Conservation (phyloP, 92 coral and sea anemone genomes). For the Scolanthus callimorphus region DNA sequence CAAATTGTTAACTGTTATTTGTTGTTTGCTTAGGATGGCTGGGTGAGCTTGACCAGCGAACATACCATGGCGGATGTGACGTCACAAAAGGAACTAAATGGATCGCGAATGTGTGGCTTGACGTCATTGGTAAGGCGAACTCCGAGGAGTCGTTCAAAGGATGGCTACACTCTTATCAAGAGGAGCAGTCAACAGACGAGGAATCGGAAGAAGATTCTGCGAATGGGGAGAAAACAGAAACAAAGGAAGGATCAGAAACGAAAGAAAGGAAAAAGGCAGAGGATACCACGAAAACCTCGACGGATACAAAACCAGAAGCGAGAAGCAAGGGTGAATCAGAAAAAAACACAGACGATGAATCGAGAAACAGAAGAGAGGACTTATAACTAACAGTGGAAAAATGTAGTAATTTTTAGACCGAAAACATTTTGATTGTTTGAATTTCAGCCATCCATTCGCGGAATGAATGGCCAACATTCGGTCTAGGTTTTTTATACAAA, state of each 20-base stretch:
- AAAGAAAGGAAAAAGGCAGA: constrained; percentile 26
- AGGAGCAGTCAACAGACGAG: constrained; percentile 1
- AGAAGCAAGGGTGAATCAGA: no score
- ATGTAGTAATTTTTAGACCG: no score
- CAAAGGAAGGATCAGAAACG: constrained; percentile 1
- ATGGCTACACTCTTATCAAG: constrained; percentile 49
- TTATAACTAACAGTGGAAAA: no score
- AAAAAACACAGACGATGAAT: no score
- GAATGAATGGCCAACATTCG: no score
- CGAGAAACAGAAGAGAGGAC: neutral
- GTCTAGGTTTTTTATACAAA: no score
- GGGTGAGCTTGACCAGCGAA: constrained; percentile 61
- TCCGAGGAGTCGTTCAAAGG: constrained; percentile 74
- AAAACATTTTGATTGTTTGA: no score
- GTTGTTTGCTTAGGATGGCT: constrained; percentile 58
- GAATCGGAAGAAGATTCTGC: neutral
- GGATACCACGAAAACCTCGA: neutral
- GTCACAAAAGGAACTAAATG: constrained; percentile 82
- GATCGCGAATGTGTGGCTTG: constrained; percentile 91
- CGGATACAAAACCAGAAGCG: no score
- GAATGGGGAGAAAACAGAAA: constrained; percentile 3
- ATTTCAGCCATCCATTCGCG: no score
- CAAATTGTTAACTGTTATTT: neutral
- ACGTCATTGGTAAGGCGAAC: constrained; percentile 58
- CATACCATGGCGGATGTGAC: constrained; percentile 98